Base-by-base conservation (phyloP, 2,113 vertebrate species). In the Cromileptes altivelis region DNA sequence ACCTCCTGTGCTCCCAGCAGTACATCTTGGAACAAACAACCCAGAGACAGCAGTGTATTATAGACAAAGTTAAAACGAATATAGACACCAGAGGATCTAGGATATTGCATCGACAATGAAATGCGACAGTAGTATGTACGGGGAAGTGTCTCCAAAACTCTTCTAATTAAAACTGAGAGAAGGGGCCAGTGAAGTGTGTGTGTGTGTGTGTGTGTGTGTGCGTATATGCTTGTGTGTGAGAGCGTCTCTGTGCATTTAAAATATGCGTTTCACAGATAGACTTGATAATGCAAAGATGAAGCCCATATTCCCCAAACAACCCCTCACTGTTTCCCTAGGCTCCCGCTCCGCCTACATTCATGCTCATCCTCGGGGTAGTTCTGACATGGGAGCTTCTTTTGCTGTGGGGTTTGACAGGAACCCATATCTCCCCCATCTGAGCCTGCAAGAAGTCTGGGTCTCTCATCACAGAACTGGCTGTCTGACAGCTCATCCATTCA, bases 401-500 rank as follows among this genome's bases (percentile, higher is more conserved):
- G 53, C 84, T 75, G 50, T 79, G 75, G 84, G 87, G 74, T 77
- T 52, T 88, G 84, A 89, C 64, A 85, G 79, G 79, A 90, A 80
- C 74, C 68, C 18, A 85, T 88, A 89, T 91, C 82, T 70, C 75
- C 85, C 84, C 87, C 74, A 89, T 93, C 86, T 93, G 90, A 88
- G 93, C 81, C 72, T 80, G 69, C 81, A 83, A 77, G 64, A 80
- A 92, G 90, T 92, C 87, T 86, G 88, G 89, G 88, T 88, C 83
- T 85, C 90, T 92, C 84, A 91, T 90, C 91, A 81, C 81, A 88
- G 79, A 88, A 85, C 87, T 77, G 82, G 87, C 74, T 85, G 73
- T 60, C 89, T 94, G 94, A 93, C 94, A 95, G 93, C 92, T 92
- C 94, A 95, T 95, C 92, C 91, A 94, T 95, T 91, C 92, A 94